Conservation (phyloP, 2,113 vertebrate genomes). For the Trogon melanurus region DNA sequence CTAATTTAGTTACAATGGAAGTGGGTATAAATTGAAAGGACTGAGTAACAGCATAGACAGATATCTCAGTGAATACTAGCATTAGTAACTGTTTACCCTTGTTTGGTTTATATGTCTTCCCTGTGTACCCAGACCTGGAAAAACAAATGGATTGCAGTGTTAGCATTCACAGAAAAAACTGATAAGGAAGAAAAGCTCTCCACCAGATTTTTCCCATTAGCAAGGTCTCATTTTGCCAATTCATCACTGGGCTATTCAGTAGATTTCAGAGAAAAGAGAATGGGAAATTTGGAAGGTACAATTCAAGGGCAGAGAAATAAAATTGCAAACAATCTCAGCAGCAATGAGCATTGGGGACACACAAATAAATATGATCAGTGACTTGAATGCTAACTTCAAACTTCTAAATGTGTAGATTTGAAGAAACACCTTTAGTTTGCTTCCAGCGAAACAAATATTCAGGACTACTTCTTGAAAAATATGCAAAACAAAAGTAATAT, state of each 20-base stretch:
- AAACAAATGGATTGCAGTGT: fast-evolving
- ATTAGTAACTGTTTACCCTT: not conserved
- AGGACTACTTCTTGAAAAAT: not conserved
- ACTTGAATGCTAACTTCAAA: not conserved
- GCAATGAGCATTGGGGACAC: not conserved
- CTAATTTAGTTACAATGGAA: not conserved
- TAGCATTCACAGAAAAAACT: not conserved
- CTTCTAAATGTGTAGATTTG: not conserved
- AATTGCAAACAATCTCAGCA: not conserved
- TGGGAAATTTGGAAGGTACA: not conserved
- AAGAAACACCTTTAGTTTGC: not conserved
- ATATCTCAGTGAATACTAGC: not conserved
- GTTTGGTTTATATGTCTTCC: not conserved
- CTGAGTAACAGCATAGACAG: not conserved
- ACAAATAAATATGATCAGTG: not conserved
- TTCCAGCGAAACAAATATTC: not conserved
- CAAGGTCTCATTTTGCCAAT: not conserved
- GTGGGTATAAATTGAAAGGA: not conserved
- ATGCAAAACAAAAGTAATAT: not conserved
- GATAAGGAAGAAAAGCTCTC: fast-evolving
- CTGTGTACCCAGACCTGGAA: not conserved
- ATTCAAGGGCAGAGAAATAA: not conserved
- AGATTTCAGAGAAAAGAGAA: not conserved
- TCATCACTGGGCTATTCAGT: not conserved
- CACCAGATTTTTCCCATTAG: not conserved